Evolutionary conservation across 2,113 vertebrate species (phyloP).

Genomic region (Lepus timidus): DNA sequence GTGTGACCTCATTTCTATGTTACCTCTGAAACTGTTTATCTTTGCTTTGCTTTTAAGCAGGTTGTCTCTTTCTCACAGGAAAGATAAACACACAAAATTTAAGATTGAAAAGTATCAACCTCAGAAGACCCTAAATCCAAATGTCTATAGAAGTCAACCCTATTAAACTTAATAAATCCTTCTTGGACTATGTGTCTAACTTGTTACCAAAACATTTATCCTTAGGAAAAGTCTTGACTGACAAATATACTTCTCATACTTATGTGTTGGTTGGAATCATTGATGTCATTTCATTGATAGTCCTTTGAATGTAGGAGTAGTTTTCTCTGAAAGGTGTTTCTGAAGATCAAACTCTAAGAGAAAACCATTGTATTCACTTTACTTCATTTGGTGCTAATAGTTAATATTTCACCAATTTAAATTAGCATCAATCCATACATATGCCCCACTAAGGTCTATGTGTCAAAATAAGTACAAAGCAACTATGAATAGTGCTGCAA

Average conservation of each 20-base stretch:
- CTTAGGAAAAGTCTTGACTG: not conserved
- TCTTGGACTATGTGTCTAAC: not conserved
- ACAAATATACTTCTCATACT: not conserved
- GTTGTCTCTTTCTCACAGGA: not conserved
- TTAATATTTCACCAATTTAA: slow-evolving; percentile 10
- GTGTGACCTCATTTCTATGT: not conserved
- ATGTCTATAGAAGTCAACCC: not conserved
- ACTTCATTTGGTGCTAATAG: not conserved
- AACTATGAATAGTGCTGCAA: not conserved
- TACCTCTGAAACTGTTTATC: not conserved
- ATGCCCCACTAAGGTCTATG: not conserved
- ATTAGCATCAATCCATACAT: not conserved
- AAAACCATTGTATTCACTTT: not conserved
- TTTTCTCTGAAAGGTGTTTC: not conserved
- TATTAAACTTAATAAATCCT: not conserved
- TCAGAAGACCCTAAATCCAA: not conserved
- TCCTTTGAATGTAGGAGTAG: not conserved
- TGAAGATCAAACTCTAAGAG: not conserved
- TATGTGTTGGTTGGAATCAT: not conserved
- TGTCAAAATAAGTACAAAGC: not conserved
- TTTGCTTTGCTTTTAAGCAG: not conserved
- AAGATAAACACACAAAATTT: not conserved
- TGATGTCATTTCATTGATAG: not conserved
- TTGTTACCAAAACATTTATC: not conserved
- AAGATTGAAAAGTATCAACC: not conserved